Conservation (phyloP, 2,113 vertebrate genomes). For the Tympanuchus pallidicinctus region DNA sequence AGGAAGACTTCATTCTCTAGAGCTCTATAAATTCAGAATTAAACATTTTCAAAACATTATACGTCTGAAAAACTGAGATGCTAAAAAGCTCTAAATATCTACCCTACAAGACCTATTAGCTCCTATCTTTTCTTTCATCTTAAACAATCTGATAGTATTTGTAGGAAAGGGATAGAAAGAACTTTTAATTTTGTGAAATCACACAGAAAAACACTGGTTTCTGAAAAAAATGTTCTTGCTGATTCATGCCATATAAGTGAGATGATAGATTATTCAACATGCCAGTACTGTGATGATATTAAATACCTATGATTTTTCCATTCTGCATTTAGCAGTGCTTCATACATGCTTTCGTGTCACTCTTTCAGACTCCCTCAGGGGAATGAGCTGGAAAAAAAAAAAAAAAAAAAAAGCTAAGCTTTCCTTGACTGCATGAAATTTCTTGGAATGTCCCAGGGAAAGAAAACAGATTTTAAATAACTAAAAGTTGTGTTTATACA, state of each 20-base stretch:
- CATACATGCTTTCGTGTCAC: neutral
- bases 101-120: neutral
- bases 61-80: neutral
- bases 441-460: constrained; percentile 56
- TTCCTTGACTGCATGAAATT: constrained; percentile 56
- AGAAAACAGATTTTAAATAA: constrained; percentile 78
- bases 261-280: constrained; percentile 55
- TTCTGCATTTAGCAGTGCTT: constrained; percentile 54
- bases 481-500: constrained; percentile 64
- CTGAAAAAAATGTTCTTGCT: neutral
- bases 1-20: neutral
- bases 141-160: neutral
- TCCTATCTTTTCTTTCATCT: neutral
- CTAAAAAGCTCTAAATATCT: constrained; percentile 1
- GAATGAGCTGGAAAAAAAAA: neutral
- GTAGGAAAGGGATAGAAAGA: neutral
- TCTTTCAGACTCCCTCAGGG: constrained; percentile 27
- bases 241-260: neutral
- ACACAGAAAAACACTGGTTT: neutral
- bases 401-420: constrained; percentile 37
- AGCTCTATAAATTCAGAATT: neutral
- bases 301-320: constrained; percentile 65
- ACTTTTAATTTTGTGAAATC: constrained; percentile 60
- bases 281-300: neutral
- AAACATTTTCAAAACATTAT: neutral